Conservation (phyloP, 2,797 vertebrate species). For the Epinephelus coioides region DNA sequence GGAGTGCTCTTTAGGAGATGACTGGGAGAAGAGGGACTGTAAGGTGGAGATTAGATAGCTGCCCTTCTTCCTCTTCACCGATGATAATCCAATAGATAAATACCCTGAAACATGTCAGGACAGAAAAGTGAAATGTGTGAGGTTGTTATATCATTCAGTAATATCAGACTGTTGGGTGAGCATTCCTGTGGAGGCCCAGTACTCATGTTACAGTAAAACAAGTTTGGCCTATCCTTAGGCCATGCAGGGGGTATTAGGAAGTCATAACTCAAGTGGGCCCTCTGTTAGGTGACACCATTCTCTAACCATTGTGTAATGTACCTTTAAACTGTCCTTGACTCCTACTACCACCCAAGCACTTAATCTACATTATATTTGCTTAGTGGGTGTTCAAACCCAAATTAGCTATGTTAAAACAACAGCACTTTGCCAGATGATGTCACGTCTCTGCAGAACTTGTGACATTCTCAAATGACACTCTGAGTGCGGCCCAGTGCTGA, state of each 20-base stretch:
- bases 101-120: conserved; percentile 79
- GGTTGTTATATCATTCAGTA: neutral
- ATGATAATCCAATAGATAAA: conserved; percentile 88
- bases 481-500: no score
- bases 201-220: neutral
- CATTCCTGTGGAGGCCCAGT: neutral
- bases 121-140: neutral
- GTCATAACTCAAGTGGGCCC: conserved; percentile 2
- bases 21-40: conserved; percentile 87
- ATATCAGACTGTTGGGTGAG: neutral
- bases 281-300: neutral
- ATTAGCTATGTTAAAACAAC: no score
- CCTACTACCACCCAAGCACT: neutral
- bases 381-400: no score
- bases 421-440: no score
- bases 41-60: conserved; percentile 87
- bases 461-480: no score
- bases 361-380: no score
- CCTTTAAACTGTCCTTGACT: conserved; percentile 12
- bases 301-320: no score
- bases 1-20: conserved; percentile 82
- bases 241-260: neutral
- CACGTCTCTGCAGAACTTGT: no score
- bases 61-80: conserved; percentile 77
- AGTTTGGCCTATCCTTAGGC: neutral